These are phyloP conservation scores for Polydrusus pterygomalis DNA, from an alignment of 2,888 invertebrate genomes.

Conservation along the genomic window DNA sequence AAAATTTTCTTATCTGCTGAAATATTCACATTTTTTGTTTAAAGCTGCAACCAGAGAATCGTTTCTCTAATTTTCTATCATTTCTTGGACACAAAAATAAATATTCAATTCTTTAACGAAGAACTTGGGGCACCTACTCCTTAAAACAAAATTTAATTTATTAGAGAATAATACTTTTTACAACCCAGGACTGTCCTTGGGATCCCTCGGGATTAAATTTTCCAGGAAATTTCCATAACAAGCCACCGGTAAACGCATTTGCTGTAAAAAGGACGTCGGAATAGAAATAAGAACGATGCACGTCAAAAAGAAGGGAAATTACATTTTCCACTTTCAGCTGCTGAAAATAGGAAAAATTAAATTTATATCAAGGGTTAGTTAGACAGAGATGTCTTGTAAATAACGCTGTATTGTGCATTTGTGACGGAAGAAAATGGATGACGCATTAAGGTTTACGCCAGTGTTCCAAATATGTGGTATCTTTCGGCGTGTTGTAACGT, in stretches of 20 bases:
- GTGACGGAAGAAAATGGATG: neutral
- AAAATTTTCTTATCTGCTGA: no score
- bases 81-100: no score
- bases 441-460: neutral
- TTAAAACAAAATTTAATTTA: conserved; percentile 1
- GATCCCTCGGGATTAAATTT: conserved; percentile 20
- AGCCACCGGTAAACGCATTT: conserved; percentile 42
- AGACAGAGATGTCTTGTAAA: neutral
- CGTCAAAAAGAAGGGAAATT: conserved; percentile 44
- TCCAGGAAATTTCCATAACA: conserved; percentile 39
- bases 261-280: conserved; percentile 8
- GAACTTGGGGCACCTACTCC: neutral
- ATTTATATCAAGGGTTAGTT: conserved; percentile 28
- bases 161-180: neutral
- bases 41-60: no score
- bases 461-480: no score
- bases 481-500: no score
- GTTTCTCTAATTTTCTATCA: no score
- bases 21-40: no score
- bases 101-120: neutral
- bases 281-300: conserved; percentile 33
- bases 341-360: conserved; percentile 40
- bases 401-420: neutral
- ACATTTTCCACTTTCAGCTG: conserved; percentile 32
- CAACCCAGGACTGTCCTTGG: neutral